These are phyloP conservation scores for Percina caprodes DNA, from an alignment of 2,113 vertebrate genomes.

Conservation along the genomic window DNA sequence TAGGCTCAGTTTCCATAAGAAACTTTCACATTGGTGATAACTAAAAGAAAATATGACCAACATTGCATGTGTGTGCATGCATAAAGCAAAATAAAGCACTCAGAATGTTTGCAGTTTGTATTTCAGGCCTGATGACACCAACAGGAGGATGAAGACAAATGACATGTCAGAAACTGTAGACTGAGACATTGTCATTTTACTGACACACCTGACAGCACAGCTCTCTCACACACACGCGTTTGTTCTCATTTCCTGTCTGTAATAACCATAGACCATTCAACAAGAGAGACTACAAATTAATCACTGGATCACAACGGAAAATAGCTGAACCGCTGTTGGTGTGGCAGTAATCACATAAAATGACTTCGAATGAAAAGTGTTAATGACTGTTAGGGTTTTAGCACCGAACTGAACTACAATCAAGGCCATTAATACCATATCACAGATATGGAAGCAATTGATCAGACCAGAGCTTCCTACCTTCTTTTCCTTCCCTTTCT, in stretches of 20 bases:
- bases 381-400: constrained; percentile 65
- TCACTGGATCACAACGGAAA: constrained; percentile 62
- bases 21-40: constrained; percentile 23
- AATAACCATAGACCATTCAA: constrained; percentile 68
- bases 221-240: background rate
- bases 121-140: constrained; percentile 63
- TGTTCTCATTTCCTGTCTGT: constrained; percentile 60
- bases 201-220: constrained; percentile 70
- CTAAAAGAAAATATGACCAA: constrained; percentile 24
- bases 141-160: constrained; percentile 79
- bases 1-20: constrained; percentile 48
- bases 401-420: constrained; percentile 65
- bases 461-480: constrained; percentile 43
- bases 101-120: constrained; percentile 39
- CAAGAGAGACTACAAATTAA: constrained; percentile 69
- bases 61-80: constrained; percentile 6
- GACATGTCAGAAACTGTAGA: constrained; percentile 73
- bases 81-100: constrained; percentile 22
- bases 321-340: constrained; percentile 57
- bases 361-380: constrained; percentile 39
- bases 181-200: constrained; percentile 76
- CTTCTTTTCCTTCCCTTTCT: background rate
- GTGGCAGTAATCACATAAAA: constrained; percentile 67
- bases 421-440: too few species aligned
- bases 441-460: constrained; percentile 57